These are phyloP conservation scores for Tuta absoluta DNA, from an alignment of 2,888 invertebrate species.

Conservation along the genomic window DNA sequence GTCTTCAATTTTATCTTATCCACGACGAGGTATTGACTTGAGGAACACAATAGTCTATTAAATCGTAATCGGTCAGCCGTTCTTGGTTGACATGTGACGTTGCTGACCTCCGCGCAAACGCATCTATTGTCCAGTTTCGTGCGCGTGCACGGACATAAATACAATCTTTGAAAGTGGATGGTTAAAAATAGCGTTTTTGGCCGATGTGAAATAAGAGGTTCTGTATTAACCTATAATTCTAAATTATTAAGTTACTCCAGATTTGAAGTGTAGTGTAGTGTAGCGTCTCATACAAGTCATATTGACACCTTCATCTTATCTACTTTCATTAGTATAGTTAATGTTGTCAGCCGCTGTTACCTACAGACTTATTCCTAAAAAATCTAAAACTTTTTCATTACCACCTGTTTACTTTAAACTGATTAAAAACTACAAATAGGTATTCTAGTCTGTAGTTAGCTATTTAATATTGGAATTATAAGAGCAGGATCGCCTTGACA, in stretches of 20 bases:
- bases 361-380: too few species aligned
- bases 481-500: constrained; percentile 64
- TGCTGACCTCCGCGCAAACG: constrained; percentile 33
- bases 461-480: constrained; percentile 43
- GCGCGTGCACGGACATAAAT: neutral
- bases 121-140: constrained; percentile 16
- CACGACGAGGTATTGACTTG: neutral
- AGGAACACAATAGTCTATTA: constrained; percentile 42
- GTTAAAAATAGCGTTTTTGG: too few species aligned
- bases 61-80: constrained; percentile 31
- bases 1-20: constrained; percentile 7
- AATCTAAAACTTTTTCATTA: too few species aligned
- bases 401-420: neutral
- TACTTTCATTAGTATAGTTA: too few species aligned
- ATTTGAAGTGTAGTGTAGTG: too few species aligned
- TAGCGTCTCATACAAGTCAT: too few species aligned
- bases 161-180: neutral
- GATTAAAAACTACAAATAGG: neutral
- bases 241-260: too few species aligned
- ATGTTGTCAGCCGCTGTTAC: too few species aligned
- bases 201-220: too few species aligned
- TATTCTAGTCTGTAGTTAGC: constrained; percentile 28
- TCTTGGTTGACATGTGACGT: constrained; percentile 31
- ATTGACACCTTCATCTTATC: too few species aligned
- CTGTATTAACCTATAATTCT: too few species aligned